phyloP scores from a whole-genome alignment of 1,140 invertebrate species.

The Atta cephalotes region DNA sequence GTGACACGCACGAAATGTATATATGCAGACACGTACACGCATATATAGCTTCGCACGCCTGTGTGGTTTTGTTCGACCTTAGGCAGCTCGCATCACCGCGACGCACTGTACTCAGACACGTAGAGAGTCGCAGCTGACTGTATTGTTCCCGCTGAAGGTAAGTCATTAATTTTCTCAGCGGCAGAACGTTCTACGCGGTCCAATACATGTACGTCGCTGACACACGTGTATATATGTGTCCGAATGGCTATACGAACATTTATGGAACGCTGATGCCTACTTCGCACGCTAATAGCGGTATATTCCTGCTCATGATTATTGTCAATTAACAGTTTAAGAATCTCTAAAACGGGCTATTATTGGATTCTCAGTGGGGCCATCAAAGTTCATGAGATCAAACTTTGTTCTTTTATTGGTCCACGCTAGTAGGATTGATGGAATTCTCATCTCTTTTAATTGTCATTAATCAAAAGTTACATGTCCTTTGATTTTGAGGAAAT shows the following conservation, averaged over 20 bases:
- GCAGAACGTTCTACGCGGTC: conserved; percentile 58
- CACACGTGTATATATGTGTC: neutral
- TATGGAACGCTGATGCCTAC: conserved; percentile 64
- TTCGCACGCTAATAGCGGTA: conserved; percentile 34
- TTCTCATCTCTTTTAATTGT: neutral
- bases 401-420: neutral
- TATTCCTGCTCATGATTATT: conserved; percentile 56
- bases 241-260: conserved; percentile 50
- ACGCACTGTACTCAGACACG: conserved; percentile 77
- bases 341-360: conserved; percentile 7
- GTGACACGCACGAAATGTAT: conserved; percentile 25
- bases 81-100: conserved; percentile 76
- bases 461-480: neutral
- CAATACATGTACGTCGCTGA: conserved; percentile 19
- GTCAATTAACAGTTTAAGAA: conserved; percentile 68
- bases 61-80: conserved; percentile 78
- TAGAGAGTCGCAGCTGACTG: conserved; percentile 83
- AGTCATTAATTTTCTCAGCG: conserved; percentile 83
- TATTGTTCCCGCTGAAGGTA: conserved; percentile 84
- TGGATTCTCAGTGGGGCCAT: neutral
- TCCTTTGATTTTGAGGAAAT: neutral
- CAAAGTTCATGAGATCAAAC: neutral
- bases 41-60: conserved; percentile 5
- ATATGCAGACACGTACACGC: conserved; percentile 15
- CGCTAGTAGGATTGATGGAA: neutral